Evolutionary conservation across 2,888 invertebrate species (phyloP).

Genomic region (Spialia ferax): DNA sequence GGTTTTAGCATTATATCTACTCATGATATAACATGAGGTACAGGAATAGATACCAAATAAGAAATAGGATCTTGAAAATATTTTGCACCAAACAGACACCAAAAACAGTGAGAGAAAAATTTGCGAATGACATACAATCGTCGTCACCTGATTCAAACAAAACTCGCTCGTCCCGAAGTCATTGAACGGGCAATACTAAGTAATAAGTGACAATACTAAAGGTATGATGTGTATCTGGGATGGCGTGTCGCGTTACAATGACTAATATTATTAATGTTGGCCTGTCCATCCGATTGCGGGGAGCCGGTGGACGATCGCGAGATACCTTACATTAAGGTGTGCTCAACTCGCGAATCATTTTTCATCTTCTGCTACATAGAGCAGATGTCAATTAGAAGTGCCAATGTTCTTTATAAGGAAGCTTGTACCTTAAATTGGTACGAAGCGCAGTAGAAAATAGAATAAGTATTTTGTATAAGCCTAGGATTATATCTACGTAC

Average conservation of each 20-base stretch:
- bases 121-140: slow-evolving; percentile 12
- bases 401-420: not conserved
- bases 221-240: slow-evolving; percentile 61
- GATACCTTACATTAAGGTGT: slow-evolving; percentile 79
- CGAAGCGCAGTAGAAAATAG: too few species aligned
- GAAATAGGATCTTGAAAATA: not conserved
- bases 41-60: too few species aligned
- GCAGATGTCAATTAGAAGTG: slow-evolving; percentile 23
- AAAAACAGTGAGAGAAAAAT: not conserved
- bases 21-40: too few species aligned
- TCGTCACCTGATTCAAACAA: slow-evolving; percentile 12
- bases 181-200: slow-evolving; percentile 33
- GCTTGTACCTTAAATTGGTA: not conserved
- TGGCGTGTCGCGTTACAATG: slow-evolving; percentile 68
- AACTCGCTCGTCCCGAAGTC: slow-evolving; percentile 19
- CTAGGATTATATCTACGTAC: too few species aligned
- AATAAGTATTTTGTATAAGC: slow-evolving; percentile 39
- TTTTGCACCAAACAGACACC: not conserved
- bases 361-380: slow-evolving; percentile 52
- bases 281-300: slow-evolving; percentile 72
- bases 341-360: slow-evolving; percentile 76
- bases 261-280: slow-evolving; percentile 82
- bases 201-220: slow-evolving; percentile 39
- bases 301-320: slow-evolving; percentile 55
- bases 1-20: too few species aligned